A percentile compares a stretch with the other conserved stretches of the same genome.
Conservation (phyloP, 2,888 invertebrate genomes). For the Leucophenga montana region DNA sequence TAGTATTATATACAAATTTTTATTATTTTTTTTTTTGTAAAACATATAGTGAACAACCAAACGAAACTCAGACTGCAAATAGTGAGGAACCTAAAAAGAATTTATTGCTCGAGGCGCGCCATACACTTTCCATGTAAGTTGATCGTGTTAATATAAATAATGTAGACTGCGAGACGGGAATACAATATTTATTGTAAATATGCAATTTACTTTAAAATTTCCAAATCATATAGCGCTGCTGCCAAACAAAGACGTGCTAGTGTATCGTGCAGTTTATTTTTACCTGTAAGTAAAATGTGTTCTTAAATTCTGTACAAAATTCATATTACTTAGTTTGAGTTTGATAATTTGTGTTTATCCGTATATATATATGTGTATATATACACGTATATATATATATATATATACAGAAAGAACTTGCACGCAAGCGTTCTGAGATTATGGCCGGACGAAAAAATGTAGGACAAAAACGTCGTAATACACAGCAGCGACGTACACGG, state of each 20-base stretch:
- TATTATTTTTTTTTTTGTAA: no score
- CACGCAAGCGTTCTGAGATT: not conserved
- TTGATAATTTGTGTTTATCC: no score
- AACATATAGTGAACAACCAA: not conserved
- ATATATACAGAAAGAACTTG: not conserved
- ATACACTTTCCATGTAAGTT: constrained; percentile 60
- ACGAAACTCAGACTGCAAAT: not conserved
- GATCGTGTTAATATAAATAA: not conserved
- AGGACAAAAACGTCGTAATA: not conserved
- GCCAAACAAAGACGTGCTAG: constrained; percentile 58
- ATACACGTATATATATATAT: no score
- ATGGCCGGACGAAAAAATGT: not conserved
- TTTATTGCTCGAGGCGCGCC: constrained; percentile 56
- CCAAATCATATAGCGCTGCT: constrained; percentile 49
- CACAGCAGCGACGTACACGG: not conserved
- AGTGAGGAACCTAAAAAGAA: constrained; percentile 39
- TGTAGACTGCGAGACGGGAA: not conserved
- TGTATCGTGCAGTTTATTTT: constrained; percentile 52
- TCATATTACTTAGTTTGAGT: no score
- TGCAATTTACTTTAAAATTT: not conserved
- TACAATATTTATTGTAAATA: not conserved
- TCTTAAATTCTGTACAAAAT: no score
- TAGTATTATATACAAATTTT: no score
- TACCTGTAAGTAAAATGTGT: constrained; percentile 45
- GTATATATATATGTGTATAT: no score